Conservation (phyloP, 2,888 invertebrate species). For the Scaptomyza caliginosa region DNA sequence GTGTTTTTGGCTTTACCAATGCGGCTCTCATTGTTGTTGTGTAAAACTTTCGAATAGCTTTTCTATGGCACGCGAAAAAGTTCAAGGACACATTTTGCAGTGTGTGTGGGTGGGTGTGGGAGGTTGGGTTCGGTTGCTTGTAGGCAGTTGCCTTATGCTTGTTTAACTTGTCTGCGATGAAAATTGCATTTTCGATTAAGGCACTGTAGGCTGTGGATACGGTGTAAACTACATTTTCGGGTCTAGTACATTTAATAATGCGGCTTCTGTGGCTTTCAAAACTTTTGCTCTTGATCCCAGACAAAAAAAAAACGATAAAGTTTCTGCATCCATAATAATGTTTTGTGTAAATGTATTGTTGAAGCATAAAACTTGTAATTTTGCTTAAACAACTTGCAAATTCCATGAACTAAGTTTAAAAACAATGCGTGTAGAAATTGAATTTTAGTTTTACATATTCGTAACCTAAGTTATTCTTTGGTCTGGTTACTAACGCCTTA, state of each 20-base stretch:
- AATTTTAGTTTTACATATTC: background rate
- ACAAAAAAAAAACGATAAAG: slow-evolving; percentile 17
- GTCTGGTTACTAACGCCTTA: too few species aligned
- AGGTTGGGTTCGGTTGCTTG: background rate
- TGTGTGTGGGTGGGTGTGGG: background rate
- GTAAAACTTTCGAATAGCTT: slow-evolving; percentile 30
- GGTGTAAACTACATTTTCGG: slow-evolving; percentile 56
- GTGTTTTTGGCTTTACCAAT: background rate
- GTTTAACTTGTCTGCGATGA: slow-evolving; percentile 52
- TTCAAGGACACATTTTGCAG: slow-evolving; percentile 66
- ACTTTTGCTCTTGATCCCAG: slow-evolving; percentile 33
- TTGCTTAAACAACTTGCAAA: background rate
- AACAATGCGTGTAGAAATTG: background rate
- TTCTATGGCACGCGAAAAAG: slow-evolving; percentile 59
- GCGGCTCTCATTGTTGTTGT: background rate
- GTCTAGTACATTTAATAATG: slow-evolving; percentile 56
- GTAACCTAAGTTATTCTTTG: too few species aligned
- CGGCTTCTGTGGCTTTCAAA: slow-evolving; percentile 22
- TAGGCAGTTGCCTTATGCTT: slow-evolving; percentile 21
- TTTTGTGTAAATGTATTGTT: slow-evolving; percentile 7
- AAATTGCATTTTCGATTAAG: slow-evolving; percentile 75
- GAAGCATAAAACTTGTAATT: background rate
- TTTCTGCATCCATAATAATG: slow-evolving; percentile 17
- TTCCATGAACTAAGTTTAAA: background rate
- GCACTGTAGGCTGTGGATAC: slow-evolving; percentile 18